These are phyloP conservation scores for Crotalus viridis DNA, from an alignment of 2,113 vertebrate genomes.

Conservation along the genomic window DNA sequence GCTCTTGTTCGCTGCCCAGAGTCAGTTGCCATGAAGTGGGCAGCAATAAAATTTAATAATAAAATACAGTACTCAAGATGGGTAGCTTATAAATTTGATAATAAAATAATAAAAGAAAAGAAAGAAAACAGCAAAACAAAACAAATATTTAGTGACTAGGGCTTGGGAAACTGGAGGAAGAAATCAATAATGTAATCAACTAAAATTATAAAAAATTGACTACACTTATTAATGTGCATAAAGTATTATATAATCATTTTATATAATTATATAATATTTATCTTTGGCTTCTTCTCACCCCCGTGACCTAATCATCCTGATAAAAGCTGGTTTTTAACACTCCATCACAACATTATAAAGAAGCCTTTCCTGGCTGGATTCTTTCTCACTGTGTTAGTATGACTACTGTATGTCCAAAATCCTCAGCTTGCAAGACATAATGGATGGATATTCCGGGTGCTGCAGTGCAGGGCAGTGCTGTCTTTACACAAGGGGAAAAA, in stretches of 20 bases:
- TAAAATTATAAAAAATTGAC: conserved; percentile 60
- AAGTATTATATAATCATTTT: conserved; percentile 36
- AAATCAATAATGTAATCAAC: conserved; percentile 57
- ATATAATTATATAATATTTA: conserved; percentile 37
- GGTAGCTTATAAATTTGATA: not conserved
- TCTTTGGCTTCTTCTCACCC: conserved; percentile 1
- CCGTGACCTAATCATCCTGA: not conserved
- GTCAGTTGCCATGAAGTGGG: not conserved
- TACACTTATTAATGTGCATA: conserved; percentile 50
- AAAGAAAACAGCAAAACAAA: not conserved
- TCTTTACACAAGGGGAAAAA: too few relatives aligned
- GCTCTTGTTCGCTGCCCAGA: not conserved
- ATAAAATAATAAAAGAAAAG: not conserved
- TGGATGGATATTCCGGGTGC: too few relatives aligned
- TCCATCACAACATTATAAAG: not conserved
- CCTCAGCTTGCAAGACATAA: not conserved
- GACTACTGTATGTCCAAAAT: not conserved
- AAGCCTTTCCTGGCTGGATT: not conserved
- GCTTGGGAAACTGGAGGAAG: not conserved
- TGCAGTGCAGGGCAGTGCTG: not conserved
- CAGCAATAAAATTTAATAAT: not conserved
- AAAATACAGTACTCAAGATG: not conserved
- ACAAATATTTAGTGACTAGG: not conserved
- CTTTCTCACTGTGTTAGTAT: not conserved
- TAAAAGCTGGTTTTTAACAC: not conserved